Evolutionary conservation across 2,888 invertebrate species (phyloP), one percentile per base, ranked within the genome.

Genomic region (Volucella inflata): DNA sequence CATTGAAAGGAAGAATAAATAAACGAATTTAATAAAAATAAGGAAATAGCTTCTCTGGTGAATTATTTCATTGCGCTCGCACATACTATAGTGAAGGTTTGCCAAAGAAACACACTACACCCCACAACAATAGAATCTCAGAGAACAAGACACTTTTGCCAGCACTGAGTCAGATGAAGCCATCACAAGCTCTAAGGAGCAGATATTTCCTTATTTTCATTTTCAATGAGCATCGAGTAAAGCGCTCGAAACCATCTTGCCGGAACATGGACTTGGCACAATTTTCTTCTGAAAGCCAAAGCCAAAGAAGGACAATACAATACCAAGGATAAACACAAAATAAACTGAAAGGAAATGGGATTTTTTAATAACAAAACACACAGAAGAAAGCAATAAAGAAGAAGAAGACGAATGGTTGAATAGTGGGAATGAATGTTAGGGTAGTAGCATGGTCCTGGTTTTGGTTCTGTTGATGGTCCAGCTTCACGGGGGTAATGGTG

Each of bases 361-460:
- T 75, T 77, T 77, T 30, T 77, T 77, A 68, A 77, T 70, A 77
- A 76, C 71, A 79, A 70, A 51, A 59, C 53, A 74, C 30, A 74
- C 46, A 44, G 14, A 46, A 36, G 30, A 9, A 65, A 77, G 62
- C 57, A 71, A 48, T 48, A 59, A 71, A 48, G 57, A 21, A 21
- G 6, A 6, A 30, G 21, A 50, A 14, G 53, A 77, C 10, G 10
- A 50, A 51, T 60, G 44, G 21, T 59, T 40, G n/a, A 10, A 68
- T 42, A 68, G 44, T 12, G 48, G 48, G 70, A 38, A 64, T 59
- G 62, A 68, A 44, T 65, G 74, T 67, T 67, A 51, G 65, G 77
- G 57, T 81, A 64, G 68, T 62, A 42, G 48, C 30, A 30, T 30
- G 30, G 4, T 30, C 6, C 6, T 30, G 30, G 30, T 6, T 30